Percentiles rank a stretch among this genome's conserved stretches.
Conservation (phyloP, 1,140 invertebrate genomes). For the Nebria ingens region DNA sequence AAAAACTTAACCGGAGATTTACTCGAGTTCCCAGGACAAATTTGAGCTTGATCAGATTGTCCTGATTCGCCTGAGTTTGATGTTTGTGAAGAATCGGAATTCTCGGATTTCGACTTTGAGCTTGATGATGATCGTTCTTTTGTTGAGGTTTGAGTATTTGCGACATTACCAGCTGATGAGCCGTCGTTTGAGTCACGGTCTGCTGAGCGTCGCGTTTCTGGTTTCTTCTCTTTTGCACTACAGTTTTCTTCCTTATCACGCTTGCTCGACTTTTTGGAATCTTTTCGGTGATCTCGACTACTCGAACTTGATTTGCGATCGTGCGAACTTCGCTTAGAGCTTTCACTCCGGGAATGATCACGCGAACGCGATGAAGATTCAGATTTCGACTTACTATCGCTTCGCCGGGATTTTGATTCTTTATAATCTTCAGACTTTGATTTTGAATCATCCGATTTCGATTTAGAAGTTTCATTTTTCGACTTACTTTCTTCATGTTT, state of each 20-base stretch:
- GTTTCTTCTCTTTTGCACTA: constrained; percentile 39
- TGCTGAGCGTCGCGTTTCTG: constrained; percentile 38
- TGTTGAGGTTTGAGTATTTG: constrained; percentile 25
- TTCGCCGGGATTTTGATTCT: constrained; percentile 26
- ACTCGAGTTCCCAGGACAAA: background rate
- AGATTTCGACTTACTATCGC: constrained; percentile 23
- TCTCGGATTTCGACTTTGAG: constrained; percentile 22
- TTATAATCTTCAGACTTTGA: constrained; percentile 17
- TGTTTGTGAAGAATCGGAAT: constrained; percentile 14
- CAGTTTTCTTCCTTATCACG: constrained; percentile 41
- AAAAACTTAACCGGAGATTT: constrained; percentile 8
- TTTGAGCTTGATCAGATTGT: constrained; percentile 14
- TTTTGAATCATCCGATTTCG: constrained; percentile 18
- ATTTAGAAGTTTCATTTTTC: constrained; percentile 17
- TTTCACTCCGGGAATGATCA: constrained; percentile 17
- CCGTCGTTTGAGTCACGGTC: constrained; percentile 50
- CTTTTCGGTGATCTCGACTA: constrained; percentile 23
- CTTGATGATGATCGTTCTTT: constrained; percentile 31
- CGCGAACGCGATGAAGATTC: constrained; percentile 14
- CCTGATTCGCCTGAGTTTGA: constrained; percentile 29
- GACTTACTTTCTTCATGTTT: constrained; percentile 18
- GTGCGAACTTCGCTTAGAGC: constrained; percentile 17
- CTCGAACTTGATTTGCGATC: constrained; percentile 15
- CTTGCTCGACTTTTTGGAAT: constrained; percentile 35
- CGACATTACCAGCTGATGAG: constrained; percentile 27